These are phyloP conservation scores for Macquaria ambigua DNA, from an alignment of 2,113 vertebrate genomes.

Conservation along the genomic window DNA sequence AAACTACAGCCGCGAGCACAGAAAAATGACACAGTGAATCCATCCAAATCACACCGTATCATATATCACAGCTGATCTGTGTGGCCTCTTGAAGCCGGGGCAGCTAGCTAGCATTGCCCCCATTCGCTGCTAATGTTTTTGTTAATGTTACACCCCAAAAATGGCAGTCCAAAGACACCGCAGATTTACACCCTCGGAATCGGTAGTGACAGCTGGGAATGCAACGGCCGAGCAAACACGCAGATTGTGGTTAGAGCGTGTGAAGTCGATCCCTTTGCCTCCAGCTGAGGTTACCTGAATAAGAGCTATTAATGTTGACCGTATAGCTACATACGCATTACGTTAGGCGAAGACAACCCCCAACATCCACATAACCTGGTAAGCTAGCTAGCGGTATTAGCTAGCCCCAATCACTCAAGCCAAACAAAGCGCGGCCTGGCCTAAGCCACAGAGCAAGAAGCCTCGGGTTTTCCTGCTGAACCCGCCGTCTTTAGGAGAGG, in stretches of 20 bases:
- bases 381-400: constrained; percentile 66
- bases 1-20: constrained; percentile 14
- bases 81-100: constrained; percentile 49
- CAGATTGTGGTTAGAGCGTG: constrained; percentile 3
- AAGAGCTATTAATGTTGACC: constrained; percentile 48
- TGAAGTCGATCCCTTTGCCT: constrained; percentile 13
- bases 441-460: constrained; percentile 76
- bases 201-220: constrained; percentile 81
- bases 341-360: constrained; percentile 67
- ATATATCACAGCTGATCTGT: constrained; percentile 66
- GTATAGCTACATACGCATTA: constrained; percentile 70
- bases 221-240: constrained; percentile 45
- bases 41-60: constrained; percentile 27
- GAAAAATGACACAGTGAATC: constrained; percentile 55
- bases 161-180: constrained; percentile 79
- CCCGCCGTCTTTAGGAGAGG: not conserved
- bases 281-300: constrained; percentile 27
- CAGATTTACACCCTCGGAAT: constrained; percentile 76
- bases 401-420: constrained; percentile 84
- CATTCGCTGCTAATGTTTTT: constrained; percentile 75
- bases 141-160: constrained; percentile 83
- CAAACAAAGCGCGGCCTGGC: constrained; percentile 98
- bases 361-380: constrained; percentile 65
- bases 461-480: constrained; percentile 84
- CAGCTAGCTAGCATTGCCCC: constrained; percentile 56